Percentiles rank a stretch among this genome's conserved stretches.
Evolutionary conservation across 2,113 vertebrate species (phyloP).

Genomic region (Nycticryphes semicollaris): DNA sequence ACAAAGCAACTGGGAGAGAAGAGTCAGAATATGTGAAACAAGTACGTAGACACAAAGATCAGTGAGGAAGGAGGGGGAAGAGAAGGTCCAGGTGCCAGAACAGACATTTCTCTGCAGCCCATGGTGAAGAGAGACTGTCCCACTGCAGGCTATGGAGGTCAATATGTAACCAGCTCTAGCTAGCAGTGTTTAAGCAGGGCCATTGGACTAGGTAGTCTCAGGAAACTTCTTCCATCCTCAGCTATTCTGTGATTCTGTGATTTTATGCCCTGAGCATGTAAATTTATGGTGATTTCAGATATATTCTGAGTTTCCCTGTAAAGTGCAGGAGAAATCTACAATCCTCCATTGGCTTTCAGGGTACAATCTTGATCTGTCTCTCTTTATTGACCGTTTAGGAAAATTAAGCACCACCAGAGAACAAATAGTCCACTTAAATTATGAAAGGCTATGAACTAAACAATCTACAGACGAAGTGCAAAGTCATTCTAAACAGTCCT

Average conservation of each 20-base stretch:
- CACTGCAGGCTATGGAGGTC: not conserved
- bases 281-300: not conserved
- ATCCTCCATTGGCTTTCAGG: not conserved
- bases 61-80: no score
- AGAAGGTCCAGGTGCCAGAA: not conserved
- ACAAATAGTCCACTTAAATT: not conserved
- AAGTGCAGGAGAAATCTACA: not conserved
- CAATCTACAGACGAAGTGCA: not conserved
- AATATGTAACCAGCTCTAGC: not conserved
- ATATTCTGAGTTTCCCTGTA: not conserved
- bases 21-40: not conserved
- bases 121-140: not conserved
- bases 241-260: accelerated
- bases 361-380: not conserved
- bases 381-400: not conserved
- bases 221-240: not conserved
- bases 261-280: not conserved
- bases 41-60: not conserved
- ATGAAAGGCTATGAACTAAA: not conserved
- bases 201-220: not conserved
- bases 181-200: not conserved
- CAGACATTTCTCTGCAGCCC: not conserved
- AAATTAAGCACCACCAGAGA: not conserved
- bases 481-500: not conserved
- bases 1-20: not conserved